These are phyloP conservation scores for Globia sparganii DNA, from an alignment of 2,888 invertebrate species.

Conservation along the genomic window DNA sequence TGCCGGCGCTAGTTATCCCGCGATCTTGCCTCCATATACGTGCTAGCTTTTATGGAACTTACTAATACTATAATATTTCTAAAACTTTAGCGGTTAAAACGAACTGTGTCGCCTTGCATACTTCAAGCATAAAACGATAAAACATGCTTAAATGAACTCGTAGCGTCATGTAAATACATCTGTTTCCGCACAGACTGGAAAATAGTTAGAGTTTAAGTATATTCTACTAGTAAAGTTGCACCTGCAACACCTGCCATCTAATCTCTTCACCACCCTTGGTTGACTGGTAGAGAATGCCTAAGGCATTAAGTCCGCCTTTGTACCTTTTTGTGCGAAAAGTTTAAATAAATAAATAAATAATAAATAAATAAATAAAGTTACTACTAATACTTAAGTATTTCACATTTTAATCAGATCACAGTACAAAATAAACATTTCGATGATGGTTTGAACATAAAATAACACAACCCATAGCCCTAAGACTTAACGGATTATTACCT, in stretches of 20 bases:
- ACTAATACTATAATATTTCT: slow-evolving; percentile 15
- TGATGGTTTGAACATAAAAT: slow-evolving; percentile 7
- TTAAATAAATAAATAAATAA: too few relatives aligned
- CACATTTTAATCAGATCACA: not conserved
- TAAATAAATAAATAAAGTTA: too few relatives aligned
- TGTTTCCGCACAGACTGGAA: slow-evolving; percentile 14
- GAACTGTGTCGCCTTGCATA: slow-evolving; percentile 1
- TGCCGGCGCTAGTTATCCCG: slow-evolving; percentile 63
- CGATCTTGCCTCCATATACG: slow-evolving; percentile 32
- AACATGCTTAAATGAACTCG: slow-evolving; percentile 1
- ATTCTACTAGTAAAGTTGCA: not conserved
- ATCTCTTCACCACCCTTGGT: too few relatives aligned
- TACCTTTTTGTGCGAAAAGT: too few relatives aligned
- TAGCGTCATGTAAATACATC: not conserved
- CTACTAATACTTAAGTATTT: not conserved
- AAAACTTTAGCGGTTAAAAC: not conserved
- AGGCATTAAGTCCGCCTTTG: too few relatives aligned
- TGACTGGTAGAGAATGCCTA: too few relatives aligned
- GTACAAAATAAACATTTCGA: not conserved
- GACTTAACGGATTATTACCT: not conserved
- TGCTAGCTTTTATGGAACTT: slow-evolving; percentile 56
- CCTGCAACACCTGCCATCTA: too few relatives aligned
- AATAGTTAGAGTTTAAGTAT: not conserved
- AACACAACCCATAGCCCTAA: not conserved
- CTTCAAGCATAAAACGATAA: not conserved